phyloP scores from a whole-genome alignment of 92 coral and sea anemone species.

The Epizoanthus stellaris region DNA sequence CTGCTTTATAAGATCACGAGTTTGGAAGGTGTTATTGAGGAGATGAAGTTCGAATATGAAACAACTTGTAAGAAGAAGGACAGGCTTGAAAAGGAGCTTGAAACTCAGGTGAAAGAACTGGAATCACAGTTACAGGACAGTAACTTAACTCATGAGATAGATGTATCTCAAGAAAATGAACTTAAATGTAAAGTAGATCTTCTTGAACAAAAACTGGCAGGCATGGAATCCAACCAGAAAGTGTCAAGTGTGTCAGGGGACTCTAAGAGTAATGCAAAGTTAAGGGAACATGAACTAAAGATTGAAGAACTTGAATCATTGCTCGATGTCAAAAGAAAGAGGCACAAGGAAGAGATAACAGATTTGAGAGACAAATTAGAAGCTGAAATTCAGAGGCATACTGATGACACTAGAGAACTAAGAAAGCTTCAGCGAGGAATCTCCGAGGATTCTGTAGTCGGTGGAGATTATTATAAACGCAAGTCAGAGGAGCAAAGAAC shows the following conservation, averaged over 20 bases:
- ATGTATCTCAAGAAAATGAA: conserved; percentile 26
- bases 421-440: conserved; percentile 25
- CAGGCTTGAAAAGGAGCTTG: conserved; percentile 24
- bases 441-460: conserved; percentile 28
- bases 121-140: conserved; percentile 21
- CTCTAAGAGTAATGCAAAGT: conserved; percentile 42
- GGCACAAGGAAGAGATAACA: conserved; percentile 91
- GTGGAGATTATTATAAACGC: conserved; percentile 79
- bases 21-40: conserved; percentile 93
- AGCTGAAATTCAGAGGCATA: conserved; percentile 85
- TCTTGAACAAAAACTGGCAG: conserved; percentile 68
- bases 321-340: conserved; percentile 85
- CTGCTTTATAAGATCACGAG: conserved; percentile 80
- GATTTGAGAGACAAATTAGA: conserved; percentile 86
- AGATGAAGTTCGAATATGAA: conserved; percentile 87
- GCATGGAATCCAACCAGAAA: conserved; percentile 44
- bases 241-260: not conserved
- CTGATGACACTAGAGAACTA: conserved; percentile 80
- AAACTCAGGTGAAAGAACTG: conserved; percentile 15
- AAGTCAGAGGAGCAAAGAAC: conserved; percentile 75
- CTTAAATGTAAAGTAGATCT: conserved; percentile 25
- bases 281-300: conserved; percentile 80
- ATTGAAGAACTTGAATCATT: conserved; percentile 95
- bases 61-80: not conserved
- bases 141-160: conserved; percentile 25